Base-by-base conservation (phyloP, 2,888 invertebrate species). In the Microctonus brassicae region DNA sequence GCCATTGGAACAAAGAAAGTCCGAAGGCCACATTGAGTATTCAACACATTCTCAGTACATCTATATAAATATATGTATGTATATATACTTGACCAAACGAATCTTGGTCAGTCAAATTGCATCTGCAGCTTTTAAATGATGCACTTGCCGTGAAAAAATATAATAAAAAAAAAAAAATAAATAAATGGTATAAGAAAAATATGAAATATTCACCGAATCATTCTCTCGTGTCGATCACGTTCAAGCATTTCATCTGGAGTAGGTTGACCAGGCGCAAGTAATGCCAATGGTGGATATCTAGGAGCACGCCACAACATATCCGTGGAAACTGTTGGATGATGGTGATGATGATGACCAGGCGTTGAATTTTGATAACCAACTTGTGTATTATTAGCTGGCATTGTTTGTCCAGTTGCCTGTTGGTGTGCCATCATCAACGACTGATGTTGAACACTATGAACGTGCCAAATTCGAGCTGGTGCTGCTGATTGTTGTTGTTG, bases 221-320 rank as follows among this genome's bases (percentile, higher is more conserved):
- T 90, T 88, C 92, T 90, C 88, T 92, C 92, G 86, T 91, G 91
- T 87, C 92, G 89, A 86, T 92, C 92, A 86, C 92, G 90, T 78
- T 90, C 90, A 72, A 89, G 79, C 53, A 90, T 79, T 72, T 90
- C 90, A 70, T 90, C 90, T 20, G 89, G 79, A 57, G 77, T 88
- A 83, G 88, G 90, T 61, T 69, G 69, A 24, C 69, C 62, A 26
- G 86, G 83, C 84, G 89, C 88, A 84, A 90, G 86, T 82, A 89
- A 82, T 26, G 90, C 90, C 77, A 90, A 87, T 77, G 91, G 90
- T 76, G 90, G 90, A 79, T 89, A 89, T 72, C 91, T 80, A 11
- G 85, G 84, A 11, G 87, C 86, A 72, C 87, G 81, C 88, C 88
- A 89, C 20, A 88, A 82, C 83, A 88, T 85, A 70, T 88, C 88